Evolutionary conservation across 2,888 invertebrate species (phyloP).

Genomic region (Meiosimyza platycephala): DNA sequence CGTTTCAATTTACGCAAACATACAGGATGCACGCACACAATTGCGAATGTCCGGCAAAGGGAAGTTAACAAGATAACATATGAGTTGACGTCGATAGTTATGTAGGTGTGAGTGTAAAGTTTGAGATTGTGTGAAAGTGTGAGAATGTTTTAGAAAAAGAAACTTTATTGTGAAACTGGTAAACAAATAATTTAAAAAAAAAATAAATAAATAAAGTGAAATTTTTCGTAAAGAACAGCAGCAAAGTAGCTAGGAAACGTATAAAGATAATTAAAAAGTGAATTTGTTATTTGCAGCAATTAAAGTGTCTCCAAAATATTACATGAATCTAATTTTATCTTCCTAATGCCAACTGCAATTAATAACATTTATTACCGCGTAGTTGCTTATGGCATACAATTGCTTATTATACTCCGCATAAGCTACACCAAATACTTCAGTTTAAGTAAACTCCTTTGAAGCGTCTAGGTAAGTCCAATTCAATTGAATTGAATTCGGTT

Average conservation of each 20-base stretch:
- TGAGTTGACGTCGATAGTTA: slow-evolving; percentile 12
- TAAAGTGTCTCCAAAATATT: too few relatives aligned
- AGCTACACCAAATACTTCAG: not conserved
- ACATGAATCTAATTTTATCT: not conserved
- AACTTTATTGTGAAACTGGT: not conserved
- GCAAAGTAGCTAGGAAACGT: too few relatives aligned
- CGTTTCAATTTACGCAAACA: slow-evolving; percentile 47
- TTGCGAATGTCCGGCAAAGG: slow-evolving; percentile 48
- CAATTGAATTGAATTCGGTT: slow-evolving; percentile 14
- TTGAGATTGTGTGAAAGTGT: slow-evolving; percentile 6
- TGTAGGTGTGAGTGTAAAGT: slow-evolving; percentile 1
- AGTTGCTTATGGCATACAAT: too few relatives aligned
- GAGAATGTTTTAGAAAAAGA: not conserved
- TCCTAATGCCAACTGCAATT: not conserved
- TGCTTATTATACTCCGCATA: not conserved
- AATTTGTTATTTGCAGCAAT: too few relatives aligned
- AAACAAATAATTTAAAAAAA: not conserved
- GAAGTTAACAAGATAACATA: slow-evolving; percentile 46
- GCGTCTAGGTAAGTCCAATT: slow-evolving; percentile 5
- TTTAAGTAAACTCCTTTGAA: slow-evolving; percentile 6
- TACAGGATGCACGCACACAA: slow-evolving; percentile 42
- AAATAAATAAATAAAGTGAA: not conserved
- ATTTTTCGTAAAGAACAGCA: too few relatives aligned
- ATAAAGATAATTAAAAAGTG: too few relatives aligned
- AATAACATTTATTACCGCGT: not conserved